phyloP scores from a whole-genome alignment of 2,113 vertebrate genomes.

The Electrona antarctica region DNA sequence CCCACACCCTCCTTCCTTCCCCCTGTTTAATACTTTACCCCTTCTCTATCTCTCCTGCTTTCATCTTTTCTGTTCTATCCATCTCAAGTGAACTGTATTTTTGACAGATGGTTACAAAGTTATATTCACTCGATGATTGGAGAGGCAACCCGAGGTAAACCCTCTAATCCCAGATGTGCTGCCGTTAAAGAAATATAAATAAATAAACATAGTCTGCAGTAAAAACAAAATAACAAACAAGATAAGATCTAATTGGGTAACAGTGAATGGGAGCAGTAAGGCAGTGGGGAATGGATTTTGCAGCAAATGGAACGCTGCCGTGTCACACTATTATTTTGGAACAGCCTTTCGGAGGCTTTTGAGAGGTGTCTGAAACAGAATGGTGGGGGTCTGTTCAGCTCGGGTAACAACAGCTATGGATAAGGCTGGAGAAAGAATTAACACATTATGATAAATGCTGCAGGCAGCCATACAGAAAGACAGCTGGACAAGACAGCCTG shows the following conservation, averaged over 20 bases:
- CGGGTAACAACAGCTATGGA: too few relatives aligned
- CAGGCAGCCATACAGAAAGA: too few relatives aligned
- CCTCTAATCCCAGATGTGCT: slow-evolving; percentile 35
- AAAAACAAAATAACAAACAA: slow-evolving; percentile 25
- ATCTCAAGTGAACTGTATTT: slow-evolving; percentile 22
- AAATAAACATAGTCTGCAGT: slow-evolving; percentile 41
- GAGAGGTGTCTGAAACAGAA: neutral
- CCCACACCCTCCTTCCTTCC: slow-evolving; percentile 9
- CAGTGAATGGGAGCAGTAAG: neutral
- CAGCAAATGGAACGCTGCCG: neutral
- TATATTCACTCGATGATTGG: slow-evolving; percentile 40
- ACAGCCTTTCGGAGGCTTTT: neutral
- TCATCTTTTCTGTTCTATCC: neutral
- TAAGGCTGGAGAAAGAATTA: too few relatives aligned
- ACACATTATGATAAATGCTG: too few relatives aligned
- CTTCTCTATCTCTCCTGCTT: slow-evolving; percentile 18
- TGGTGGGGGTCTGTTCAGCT: too few relatives aligned
- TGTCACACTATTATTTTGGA: neutral
- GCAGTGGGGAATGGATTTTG: neutral
- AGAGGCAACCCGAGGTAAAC: slow-evolving; percentile 21
- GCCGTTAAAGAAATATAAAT: neutral
- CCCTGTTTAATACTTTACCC: slow-evolving; percentile 28
- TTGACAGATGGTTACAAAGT: slow-evolving; percentile 5
- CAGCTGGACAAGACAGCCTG: too few relatives aligned
- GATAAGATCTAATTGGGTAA: slow-evolving; percentile 41